phyloP scores from a whole-genome alignment of 2,113 vertebrate genomes.

The Cinclus mexicanus region DNA sequence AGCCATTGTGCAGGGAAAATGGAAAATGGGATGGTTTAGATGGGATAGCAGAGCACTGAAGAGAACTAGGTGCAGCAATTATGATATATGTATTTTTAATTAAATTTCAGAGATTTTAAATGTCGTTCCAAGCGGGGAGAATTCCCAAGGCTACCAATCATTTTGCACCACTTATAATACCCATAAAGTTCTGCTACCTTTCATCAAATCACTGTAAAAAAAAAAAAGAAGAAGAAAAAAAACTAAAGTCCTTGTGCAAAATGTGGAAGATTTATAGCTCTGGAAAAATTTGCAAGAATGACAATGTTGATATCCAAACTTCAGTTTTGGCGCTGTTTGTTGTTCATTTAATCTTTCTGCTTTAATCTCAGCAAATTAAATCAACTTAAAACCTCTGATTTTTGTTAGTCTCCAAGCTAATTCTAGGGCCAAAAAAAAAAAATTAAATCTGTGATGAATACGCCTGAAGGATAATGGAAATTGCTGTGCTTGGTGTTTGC shows the following conservation, averaged over 20 bases:
- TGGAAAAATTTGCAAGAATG: not conserved
- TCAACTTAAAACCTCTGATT: not conserved
- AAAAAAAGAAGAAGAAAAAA: not conserved
- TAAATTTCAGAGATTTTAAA: constrained; percentile 36
- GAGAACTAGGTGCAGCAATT: not conserved
- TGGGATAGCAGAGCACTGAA: not conserved
- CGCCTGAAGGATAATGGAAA: constrained; percentile 24
- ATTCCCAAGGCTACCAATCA: constrained; percentile 48
- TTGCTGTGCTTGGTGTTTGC: constrained; percentile 9
- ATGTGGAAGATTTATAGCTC: constrained; percentile 14
- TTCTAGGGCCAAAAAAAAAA: not conserved
- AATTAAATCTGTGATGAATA: not conserved
- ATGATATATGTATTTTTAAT: constrained; percentile 35
- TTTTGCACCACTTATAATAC: not conserved
- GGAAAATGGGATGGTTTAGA: not conserved
- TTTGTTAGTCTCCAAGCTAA: not conserved
- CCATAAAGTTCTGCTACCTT: not conserved
- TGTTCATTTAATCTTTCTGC: constrained; percentile 29
- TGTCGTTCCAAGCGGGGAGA: not conserved
- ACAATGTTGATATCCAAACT: constrained; percentile 7
- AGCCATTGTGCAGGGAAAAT: not conserved
- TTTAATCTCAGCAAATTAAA: constrained; percentile 33
- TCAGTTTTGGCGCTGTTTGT: not conserved
- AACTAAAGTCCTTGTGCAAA: not conserved
- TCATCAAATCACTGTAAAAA: not conserved